Evolutionary conservation across 1,140 invertebrate genomes (phyloP).

Genomic region (Pteromalus puparum): DNA sequence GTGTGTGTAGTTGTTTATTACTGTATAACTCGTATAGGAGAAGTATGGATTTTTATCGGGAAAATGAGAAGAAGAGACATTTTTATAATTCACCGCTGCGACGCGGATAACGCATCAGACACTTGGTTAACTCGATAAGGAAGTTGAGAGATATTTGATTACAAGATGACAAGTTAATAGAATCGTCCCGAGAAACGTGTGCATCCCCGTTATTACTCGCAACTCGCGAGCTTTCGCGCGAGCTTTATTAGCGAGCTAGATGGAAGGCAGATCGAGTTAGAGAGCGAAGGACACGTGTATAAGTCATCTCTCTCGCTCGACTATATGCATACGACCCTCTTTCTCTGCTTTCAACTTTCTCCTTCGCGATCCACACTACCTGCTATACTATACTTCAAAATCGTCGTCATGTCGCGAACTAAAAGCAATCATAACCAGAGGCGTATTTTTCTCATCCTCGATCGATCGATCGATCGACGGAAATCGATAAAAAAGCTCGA

Average conservation of each 20-base stretch:
- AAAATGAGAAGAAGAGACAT: background rate
- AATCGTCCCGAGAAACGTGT: constrained; percentile 34
- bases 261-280: constrained; percentile 54
- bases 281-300: constrained; percentile 33
- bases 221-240: constrained; percentile 40
- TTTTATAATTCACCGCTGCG: background rate
- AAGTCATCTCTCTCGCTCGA: background rate
- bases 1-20: no score
- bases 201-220: constrained; percentile 44
- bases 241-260: constrained; percentile 52
- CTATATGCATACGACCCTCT: background rate
- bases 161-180: constrained; percentile 47
- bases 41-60: no score
- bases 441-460: no score
- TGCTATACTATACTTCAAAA: background rate
- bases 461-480: no score
- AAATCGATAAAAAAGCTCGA: no score
- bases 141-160: constrained; percentile 32
- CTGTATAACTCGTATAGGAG: no score
- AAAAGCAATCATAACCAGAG: no score
- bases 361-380: background rate
- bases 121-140: constrained; percentile 4
- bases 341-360: background rate
- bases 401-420: no score
- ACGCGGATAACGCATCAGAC: background rate